Conservation (phyloP, 2,113 vertebrate genomes). For the Pica pica region DNA sequence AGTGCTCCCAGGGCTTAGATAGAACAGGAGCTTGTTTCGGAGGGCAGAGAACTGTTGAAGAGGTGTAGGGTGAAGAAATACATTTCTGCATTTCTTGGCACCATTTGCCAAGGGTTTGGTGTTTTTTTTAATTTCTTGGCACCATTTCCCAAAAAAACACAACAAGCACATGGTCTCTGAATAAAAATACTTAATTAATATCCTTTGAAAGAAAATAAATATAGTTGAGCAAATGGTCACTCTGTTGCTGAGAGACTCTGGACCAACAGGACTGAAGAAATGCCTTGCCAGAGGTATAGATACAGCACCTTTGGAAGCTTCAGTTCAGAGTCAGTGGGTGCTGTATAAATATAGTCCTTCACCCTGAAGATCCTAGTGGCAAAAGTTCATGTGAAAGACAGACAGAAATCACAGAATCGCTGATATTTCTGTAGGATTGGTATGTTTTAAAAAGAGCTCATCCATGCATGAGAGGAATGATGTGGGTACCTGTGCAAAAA, state of each 20-base stretch:
- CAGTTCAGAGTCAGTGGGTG: neutral
- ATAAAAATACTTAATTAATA: neutral
- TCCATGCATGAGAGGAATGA: neutral
- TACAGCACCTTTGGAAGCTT: neutral
- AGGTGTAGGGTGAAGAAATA: neutral
- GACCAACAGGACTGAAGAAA: neutral
- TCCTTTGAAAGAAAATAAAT: neutral
- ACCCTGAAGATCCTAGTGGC: neutral
- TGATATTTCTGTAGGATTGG: neutral
- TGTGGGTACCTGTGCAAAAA: neutral
- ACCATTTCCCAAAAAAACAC: neutral
- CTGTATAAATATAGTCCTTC: neutral
- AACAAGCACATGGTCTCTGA: neutral
- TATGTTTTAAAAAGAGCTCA: neutral
- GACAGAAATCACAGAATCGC: neutral
- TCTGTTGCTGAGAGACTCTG: neutral
- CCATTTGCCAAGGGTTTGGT: fast-evolving
- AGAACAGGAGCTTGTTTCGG: neutral
- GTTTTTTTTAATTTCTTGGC: neutral
- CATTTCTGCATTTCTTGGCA: neutral
- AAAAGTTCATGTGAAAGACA: neutral
- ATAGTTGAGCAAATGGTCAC: neutral
- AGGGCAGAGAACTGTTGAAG: neutral
- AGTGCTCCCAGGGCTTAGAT: neutral
- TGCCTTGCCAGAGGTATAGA: neutral